These are phyloP conservation scores for Vultur gryphus DNA, from an alignment of 2,797 vertebrate species.

Conservation along the genomic window DNA sequence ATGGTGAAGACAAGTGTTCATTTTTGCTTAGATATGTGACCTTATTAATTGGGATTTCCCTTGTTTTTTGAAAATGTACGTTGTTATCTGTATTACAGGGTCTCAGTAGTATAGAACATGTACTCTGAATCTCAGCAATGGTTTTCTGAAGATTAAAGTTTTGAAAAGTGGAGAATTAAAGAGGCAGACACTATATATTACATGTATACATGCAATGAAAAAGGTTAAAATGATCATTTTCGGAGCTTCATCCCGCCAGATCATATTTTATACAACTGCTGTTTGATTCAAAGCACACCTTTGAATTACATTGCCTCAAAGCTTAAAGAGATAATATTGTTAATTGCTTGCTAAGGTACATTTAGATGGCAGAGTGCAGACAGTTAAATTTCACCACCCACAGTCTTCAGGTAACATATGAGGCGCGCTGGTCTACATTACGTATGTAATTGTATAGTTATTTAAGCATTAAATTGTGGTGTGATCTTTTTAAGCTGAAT, in stretches of 20 bases:
- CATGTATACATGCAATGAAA: not conserved
- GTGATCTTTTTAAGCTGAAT: not conserved
- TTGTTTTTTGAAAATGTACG: not conserved
- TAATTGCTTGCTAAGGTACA: not conserved
- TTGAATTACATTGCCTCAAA: not conserved
- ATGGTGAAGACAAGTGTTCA: not conserved
- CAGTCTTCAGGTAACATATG: not conserved
- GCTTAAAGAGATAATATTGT: not conserved
- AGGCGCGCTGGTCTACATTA: not conserved
- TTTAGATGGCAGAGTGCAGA: not conserved
- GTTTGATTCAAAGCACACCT: not conserved
- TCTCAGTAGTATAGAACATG: fast-evolving
- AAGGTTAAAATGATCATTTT: not conserved
- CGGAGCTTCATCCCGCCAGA: not conserved
- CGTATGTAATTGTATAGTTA: not conserved
- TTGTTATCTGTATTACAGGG: not conserved
- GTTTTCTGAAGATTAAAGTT: not conserved
- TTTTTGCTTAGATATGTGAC: not conserved
- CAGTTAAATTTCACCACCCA: not conserved
- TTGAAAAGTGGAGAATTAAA: not conserved
- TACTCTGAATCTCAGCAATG: not conserved
- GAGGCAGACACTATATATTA: not conserved
- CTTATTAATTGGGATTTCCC: not conserved
- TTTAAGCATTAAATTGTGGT: not conserved
- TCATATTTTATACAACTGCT: not conserved